Evolutionary conservation across 2,797 vertebrate genomes (phyloP).

Genomic region (Enteromius anoplus): DNA sequence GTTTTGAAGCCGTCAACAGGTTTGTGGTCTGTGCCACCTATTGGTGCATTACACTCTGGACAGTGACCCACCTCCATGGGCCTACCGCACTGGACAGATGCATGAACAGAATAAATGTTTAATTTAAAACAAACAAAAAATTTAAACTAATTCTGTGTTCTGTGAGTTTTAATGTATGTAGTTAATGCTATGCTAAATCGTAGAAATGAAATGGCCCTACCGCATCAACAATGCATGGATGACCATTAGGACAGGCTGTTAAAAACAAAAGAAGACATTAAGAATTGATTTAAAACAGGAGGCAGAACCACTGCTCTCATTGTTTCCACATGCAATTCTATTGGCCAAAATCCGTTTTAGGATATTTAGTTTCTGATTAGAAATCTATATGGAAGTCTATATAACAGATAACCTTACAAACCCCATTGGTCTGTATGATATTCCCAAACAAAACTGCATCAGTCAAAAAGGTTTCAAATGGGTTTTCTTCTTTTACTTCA

Average conservation of each 20-base stretch:
- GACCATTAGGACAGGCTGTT: conserved; percentile 87
- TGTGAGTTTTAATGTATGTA: not conserved
- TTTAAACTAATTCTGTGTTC: not conserved
- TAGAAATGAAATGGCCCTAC: conserved; percentile 67
- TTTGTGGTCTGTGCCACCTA: conserved; percentile 77
- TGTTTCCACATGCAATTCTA: not conserved
- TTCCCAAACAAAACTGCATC: not conserved
- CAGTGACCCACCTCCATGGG: conserved; percentile 78
- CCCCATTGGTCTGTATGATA: not conserved
- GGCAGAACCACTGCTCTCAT: not conserved
- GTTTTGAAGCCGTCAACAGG: conserved; percentile 59
- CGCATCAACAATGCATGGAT: conserved; percentile 87
- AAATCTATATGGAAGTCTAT: not conserved
- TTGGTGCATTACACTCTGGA: conserved; percentile 71
- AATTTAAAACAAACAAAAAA: not conserved
- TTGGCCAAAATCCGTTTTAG: not conserved
- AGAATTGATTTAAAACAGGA: too few relatives aligned
- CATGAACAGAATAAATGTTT: not conserved
- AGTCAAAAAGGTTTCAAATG: not conserved
- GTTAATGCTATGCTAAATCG: not conserved
- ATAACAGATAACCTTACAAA: not conserved
- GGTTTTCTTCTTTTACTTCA: too few relatives aligned
- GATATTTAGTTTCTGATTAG: not conserved
- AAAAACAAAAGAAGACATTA: not conserved
- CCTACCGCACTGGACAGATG: conserved; percentile 79